Base-by-base conservation (phyloP, 23 tunicate species). In the Oikopleura vanhoeffeni region DNA sequence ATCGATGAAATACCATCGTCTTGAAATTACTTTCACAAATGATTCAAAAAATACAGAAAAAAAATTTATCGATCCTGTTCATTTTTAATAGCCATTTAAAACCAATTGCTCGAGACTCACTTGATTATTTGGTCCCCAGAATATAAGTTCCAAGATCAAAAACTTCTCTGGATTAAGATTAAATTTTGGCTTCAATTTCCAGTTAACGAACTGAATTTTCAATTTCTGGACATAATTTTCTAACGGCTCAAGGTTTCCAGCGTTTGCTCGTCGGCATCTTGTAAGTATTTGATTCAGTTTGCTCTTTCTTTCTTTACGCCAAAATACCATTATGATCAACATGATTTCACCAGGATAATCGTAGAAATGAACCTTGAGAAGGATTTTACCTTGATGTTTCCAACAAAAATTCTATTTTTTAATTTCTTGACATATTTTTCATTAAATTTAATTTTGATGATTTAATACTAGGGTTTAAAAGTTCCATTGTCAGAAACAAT, bases 51-150 rank as follows among this genome's bases (percentile, higher is more conserved):
- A n/a, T n/a, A n/a, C n/a, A n/a, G n/a, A n/a, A n/a, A n/a, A n/a
- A n/a, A n/a, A n/a, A n/a, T n/a, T n/a, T n/a, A n/a, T n/a, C n/a
- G n/a, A n/a, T n/a, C n/a, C 79, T 33, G 32, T 71, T 71, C 79
- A 71, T 71, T 71, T n/a, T 71, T 71, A 30, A 71, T 71, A 33
- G 79, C 79, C 79, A 71, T 71, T 18, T 18, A 32, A 28, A 71
- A 2, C 4, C 27, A 38, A 33, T 71, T 38, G 2, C 79, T 28
- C 38, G 32, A 13, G 3, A 33, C 79, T 2, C 79, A 38, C 3
- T 38, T 71, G 79, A 71, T 71, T 71, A 30, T 71, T 71, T 71
- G 79, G 79, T 2, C 79, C 79, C 79, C 79, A 71, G n/a, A 30
- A 71, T 71, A 30, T 71, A 71, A 28, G 79, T 71, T 24, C 79